Evolutionary conservation across 2,797 vertebrate species (phyloP).

Genomic region (Spatula versicolor): DNA sequence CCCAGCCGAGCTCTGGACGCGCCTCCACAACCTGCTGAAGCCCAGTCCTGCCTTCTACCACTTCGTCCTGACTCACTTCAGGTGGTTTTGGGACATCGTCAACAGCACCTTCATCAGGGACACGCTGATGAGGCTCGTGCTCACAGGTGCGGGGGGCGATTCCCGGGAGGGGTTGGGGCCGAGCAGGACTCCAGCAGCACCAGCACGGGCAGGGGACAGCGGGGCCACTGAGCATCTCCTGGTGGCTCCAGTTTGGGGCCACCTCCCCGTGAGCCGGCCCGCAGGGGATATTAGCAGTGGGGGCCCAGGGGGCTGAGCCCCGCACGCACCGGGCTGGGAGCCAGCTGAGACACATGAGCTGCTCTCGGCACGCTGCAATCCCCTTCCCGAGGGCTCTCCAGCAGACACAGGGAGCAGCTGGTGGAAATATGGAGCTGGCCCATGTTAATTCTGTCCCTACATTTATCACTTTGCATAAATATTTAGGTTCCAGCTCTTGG

Average conservation of each 20-base stretch:
- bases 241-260: rapidly evolving
- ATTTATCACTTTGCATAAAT: slow-evolving; percentile 54
- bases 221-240: neutral
- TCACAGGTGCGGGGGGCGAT: slow-evolving; percentile 83
- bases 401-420: neutral
- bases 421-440: neutral
- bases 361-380: rapidly evolving
- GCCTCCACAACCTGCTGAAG: slow-evolving; percentile 80
- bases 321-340: neutral
- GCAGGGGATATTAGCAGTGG: neutral
- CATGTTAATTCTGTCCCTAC: neutral
- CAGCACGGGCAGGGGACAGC: neutral
- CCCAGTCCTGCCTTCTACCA: slow-evolving; percentile 84
- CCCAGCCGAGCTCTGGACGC: slow-evolving; percentile 87
- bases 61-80: slow-evolving; percentile 89
- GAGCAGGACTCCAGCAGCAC: neutral
- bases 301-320: neutral
- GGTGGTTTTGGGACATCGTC: slow-evolving; percentile 90
- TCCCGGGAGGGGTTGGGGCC: neutral
- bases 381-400: neutral
- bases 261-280: neutral
- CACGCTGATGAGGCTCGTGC: slow-evolving; percentile 86
- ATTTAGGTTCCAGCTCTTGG: slow-evolving; percentile 53
- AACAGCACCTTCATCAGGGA: slow-evolving; percentile 88
- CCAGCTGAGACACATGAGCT: neutral